Percentiles rank a stretch among this genome's conserved stretches.
phyloP scores from a whole-genome alignment of 2,797 vertebrate genomes.

The Hylomyscus alleni region DNA sequence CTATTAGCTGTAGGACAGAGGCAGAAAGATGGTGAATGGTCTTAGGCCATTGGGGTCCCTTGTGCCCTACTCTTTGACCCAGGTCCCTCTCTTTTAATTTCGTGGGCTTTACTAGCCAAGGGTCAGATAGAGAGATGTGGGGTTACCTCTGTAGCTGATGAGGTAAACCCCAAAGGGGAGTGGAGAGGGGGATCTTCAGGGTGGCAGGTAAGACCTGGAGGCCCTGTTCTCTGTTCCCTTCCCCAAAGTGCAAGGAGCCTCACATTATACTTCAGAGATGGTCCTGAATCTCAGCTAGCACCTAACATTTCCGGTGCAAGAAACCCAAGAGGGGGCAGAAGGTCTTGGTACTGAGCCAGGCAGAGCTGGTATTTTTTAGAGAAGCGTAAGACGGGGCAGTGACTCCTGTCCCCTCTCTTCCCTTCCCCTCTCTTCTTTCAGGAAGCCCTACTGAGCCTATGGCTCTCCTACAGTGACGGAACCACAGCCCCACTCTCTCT shows the following conservation, averaged over 20 bases:
- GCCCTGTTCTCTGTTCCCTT: too few relatives aligned
- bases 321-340: neutral
- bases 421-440: constrained; percentile 79
- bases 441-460: constrained; percentile 97
- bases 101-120: neutral
- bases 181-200: too few relatives aligned
- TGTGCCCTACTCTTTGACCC: neutral
- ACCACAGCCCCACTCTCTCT: constrained; percentile 94
- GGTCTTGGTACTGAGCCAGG: neutral
- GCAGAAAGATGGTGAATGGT: neutral
- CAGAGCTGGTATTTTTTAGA: neutral
- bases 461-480: constrained; percentile 98
- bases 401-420: neutral
- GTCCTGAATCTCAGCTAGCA: neutral
- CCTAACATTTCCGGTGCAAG: neutral
- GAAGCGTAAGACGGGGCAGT: neutral
- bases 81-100: neutral
- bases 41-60: neutral
- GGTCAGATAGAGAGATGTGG: neutral
- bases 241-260: neutral
- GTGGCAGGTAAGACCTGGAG: neutral
- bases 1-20: neutral
- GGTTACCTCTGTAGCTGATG: neutral
- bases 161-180: neutral
- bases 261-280: neutral